Conservation (phyloP, 2,888 invertebrate genomes). For the Epinotia demarniana region DNA sequence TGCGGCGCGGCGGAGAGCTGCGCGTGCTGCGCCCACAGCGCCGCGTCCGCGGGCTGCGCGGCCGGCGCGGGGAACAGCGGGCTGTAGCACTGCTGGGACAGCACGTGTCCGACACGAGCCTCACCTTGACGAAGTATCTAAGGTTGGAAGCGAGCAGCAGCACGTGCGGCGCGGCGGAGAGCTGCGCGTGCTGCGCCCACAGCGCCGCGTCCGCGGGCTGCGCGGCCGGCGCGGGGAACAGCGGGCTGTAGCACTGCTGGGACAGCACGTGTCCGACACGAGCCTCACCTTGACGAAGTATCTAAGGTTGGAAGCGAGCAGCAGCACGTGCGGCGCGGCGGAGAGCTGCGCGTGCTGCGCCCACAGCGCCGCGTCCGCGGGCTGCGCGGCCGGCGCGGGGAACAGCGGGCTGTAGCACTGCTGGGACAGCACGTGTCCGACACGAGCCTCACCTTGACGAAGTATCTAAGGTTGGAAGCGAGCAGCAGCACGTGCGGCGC, state of each 20-base stretch:
- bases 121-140: conserved; percentile 92
- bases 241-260: conserved; percentile 93
- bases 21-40: conserved; percentile 88
- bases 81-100: conserved; percentile 92
- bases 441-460: conserved; percentile 86
- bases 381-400: conserved; percentile 87
- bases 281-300: conserved; percentile 90
- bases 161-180: conserved; percentile 91
- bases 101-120: conserved; percentile 79
- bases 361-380: conserved; percentile 89
- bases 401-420: conserved; percentile 92
- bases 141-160: conserved; percentile 94
- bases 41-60: conserved; percentile 89
- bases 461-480: conserved; percentile 94
- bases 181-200: conserved; percentile 88
- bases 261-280: conserved; percentile 85
- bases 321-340: conserved; percentile 90
- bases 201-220: conserved; percentile 89
- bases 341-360: conserved; percentile 88
- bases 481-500: conserved; percentile 93
- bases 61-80: conserved; percentile 91
- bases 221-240: conserved; percentile 89
- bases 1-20: conserved; percentile 91
- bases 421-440: conserved; percentile 88
- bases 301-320: conserved; percentile 93